Base-by-base conservation (phyloP, 2,888 invertebrate species). In the Calameuta pallipes region DNA sequence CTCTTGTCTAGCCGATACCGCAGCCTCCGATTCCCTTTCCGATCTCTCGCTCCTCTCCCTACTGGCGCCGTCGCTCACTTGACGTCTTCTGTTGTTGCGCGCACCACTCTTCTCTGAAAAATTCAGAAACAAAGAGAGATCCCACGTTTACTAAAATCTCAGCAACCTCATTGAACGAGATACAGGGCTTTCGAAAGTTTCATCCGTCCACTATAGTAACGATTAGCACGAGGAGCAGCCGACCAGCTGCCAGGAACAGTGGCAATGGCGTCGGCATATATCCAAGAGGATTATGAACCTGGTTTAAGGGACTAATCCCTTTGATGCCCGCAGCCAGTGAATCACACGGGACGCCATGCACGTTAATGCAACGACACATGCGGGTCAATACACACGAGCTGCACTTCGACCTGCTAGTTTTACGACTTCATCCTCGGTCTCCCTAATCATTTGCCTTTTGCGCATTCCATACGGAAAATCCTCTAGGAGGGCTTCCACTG, bases 81-180 rank as follows among this genome's bases (percentile, higher is more conserved):
- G 89, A 33, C 88, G 84, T 37, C 89, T 86, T 1, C 91, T 89
- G 78, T 88, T 90, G 78, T 85, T 88, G 13, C 89, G 88, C 33
- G 85, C 86, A 78, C 78, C 88, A 77, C 81, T 87, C 77, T 89
- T 91, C 74, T 91, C 91, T 91, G 90, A 15, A 91, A 91, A 41
- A 41, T 41, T 41, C 41, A 41, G 41, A 41, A 31, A 71, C 41
- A 37, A 37, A 41, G 41, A 37, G 13, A 41, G 15, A 41, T 41
- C 41, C 41, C 41, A 41, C 41, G 41, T 41, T 41, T 41, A 41
- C 41, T 41, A 41, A 15, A 41, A 6, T 41, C 41, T 41, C 41
- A 41, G 41, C 41, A 41, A 41, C 15, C 41, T 41, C 41, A 15
- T 41, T 15, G 6, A 2, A 41, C 41, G 41, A 15, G 41, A 41